Conservation (phyloP, 2,113 vertebrate species). For the Phalacrocorax brasilianus region DNA sequence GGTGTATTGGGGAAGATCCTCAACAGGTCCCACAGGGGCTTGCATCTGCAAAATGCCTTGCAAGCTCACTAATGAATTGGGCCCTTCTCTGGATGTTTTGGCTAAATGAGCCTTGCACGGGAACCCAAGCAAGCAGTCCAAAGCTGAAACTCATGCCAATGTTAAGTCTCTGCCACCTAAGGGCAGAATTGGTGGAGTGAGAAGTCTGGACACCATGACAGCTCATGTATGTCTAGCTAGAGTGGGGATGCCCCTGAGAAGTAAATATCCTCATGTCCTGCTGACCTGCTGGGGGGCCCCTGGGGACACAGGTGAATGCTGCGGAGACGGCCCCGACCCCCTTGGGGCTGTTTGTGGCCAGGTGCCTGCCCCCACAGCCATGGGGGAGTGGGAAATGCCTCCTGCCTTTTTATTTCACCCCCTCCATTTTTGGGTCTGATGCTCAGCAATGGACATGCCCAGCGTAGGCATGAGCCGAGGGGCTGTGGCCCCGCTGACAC, state of each 20-base stretch:
- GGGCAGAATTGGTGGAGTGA: background rate
- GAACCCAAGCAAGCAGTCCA: background rate
- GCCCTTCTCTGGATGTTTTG: background rate
- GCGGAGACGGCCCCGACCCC: background rate
- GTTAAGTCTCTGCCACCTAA: background rate
- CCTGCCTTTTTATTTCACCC: background rate
- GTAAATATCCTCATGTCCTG: background rate
- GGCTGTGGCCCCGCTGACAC: rapidly evolving
- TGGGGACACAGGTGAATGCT: background rate
- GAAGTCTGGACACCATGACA: background rate
- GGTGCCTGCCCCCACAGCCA: background rate
- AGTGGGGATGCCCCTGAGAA: background rate
- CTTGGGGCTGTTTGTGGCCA: background rate
- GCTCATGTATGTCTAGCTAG: background rate
- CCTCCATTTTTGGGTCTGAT: background rate
- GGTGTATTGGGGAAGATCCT: background rate
- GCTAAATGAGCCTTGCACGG: background rate
- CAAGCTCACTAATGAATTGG: background rate
- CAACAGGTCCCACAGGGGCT: background rate
- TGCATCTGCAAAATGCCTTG: background rate
- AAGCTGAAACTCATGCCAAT: background rate
- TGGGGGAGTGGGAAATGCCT: background rate
- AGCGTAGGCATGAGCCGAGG: rapidly evolving
- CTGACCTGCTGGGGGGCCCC: background rate
- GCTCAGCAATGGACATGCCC: background rate